Evolutionary conservation across 2,113 vertebrate genomes (phyloP), one percentile per base, ranked within the genome.

Genomic region (Heterocephalus glaber): DNA sequence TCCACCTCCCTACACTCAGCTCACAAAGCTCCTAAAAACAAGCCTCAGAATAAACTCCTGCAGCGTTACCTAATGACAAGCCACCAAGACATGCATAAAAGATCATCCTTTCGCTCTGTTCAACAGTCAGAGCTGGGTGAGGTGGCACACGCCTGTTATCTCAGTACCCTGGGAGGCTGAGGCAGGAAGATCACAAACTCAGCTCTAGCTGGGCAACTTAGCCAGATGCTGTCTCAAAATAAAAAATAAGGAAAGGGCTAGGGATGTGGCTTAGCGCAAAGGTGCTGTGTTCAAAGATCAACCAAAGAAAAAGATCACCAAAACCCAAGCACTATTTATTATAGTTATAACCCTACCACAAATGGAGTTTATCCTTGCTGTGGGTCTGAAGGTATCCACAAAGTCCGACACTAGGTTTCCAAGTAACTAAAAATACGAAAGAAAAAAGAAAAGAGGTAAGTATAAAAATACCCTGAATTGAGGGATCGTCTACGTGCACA

Each of bases 291-390:
- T 76, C 26, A 76, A 28, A 30, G 26, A 77, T 47, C 74, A 49
- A 35, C 35, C 65, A 35, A 30, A 30, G 26, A 49, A 49, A 76
- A 77, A 77, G 28, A 22, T 70, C 20, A 44, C 49, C 87, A 83
- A 81, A 88, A 85, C 89, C 49, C 33, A 65, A 47, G 16, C 47
- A 65, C 22, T 47, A 52, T 38, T 95, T 95, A 86, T 41, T 35
- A 52, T 44, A 89, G 85, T 96, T 88, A 90, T 35, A 80, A 61
- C 97, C 99, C 99, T 99, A 99, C 99, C 99, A 97, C 99, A 99
- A 74, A 99, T 99, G 10, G 99, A 99, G 98, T 99, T 99, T 98
- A 99, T 99, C 98, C 99, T 99, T 95, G 99, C 99, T 49, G 99
- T 99, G 74, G 99, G 99, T 98, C 99, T 99, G 98, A 99, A 99